These are phyloP conservation scores for Eremophila alpestris DNA, from an alignment of 2,797 vertebrate genomes.

Conservation along the genomic window DNA sequence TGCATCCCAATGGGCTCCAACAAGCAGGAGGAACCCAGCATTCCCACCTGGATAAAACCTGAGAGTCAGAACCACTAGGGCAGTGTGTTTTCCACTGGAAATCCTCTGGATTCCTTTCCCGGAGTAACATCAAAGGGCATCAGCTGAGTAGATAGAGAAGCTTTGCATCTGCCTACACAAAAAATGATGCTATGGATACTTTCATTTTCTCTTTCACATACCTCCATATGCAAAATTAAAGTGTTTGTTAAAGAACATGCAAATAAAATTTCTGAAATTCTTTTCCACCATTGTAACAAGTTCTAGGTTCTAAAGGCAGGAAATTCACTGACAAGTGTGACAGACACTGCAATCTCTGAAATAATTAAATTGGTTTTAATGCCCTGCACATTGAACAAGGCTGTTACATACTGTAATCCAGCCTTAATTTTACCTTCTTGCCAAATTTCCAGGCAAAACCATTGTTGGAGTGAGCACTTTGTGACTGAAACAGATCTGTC, in stretches of 20 bases:
- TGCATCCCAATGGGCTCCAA: too few relatives aligned
- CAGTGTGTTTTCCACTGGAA: too few relatives aligned
- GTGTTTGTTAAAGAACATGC: not conserved
- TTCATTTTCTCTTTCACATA: slow-evolving; percentile 19
- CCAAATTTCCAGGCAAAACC: not conserved
- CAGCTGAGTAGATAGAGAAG: not conserved
- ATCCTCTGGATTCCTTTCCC: too few relatives aligned
- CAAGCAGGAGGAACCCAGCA: too few relatives aligned
- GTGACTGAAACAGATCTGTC: not conserved
- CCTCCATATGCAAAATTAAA: not conserved
- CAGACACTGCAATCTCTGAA: not conserved
- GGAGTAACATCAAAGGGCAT: not conserved
- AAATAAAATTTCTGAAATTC: not conserved
- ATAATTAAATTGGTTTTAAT: not conserved
- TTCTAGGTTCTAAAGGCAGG: not conserved
- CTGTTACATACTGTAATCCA: not conserved
- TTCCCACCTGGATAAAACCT: too few relatives aligned
- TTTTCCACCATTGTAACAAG: not conserved
- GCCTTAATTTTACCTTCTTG: not conserved
- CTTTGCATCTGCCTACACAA: not conserved
- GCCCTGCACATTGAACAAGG: not conserved
- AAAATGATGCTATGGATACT: not conserved
- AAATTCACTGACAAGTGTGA: not conserved
- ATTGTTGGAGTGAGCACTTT: not conserved
- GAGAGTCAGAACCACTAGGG: too few relatives aligned